Evolutionary conservation across 2,888 invertebrate genomes (phyloP), one percentile per base, ranked within the genome.

Genomic region (Cataglyphis altisquamis): DNA sequence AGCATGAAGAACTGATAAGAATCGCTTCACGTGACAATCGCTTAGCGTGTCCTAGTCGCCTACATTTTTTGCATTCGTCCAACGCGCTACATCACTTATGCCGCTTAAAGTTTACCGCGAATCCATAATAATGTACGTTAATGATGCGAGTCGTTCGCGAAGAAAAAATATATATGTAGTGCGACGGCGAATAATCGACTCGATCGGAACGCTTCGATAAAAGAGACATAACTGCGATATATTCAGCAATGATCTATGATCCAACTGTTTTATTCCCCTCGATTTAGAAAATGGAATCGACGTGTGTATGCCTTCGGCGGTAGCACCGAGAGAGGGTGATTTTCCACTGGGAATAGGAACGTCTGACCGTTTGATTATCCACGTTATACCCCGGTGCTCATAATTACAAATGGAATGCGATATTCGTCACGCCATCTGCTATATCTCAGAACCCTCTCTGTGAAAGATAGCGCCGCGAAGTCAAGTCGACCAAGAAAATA

Each of bases 371-470:
- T 86, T 88, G 89, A 90, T 91, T 90, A 87, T 78, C 77, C 86
- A 81, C 60, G 83, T 84, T 88, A 84, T 89, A 89, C 83, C 86
- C 83, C 84, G 68, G 75, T 85, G 82, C 45, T 70, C 66, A 85
- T 85, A 92, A 92, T 92, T 92, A 90, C 90, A 75, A 87, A 86
- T 86, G 87, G 87, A 89, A 89, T 82, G 86, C 88, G 87, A 90
- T 91, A 92, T 90, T 90, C 89, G 90, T 90, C 91, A 90, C 88
- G 91, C 90, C 90, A 92, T 90, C 89, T 90, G 91, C 29, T 86
- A 67, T 88, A 83, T 88, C 86, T 87, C 85, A 86, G 77, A 57
- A 70, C 36, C 48, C 29, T 29, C 45, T 10, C 73, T 18, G 41
- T 32, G 25, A 41, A 78, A 78, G 57, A 21, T 55, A 77, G 18